phyloP scores from a whole-genome alignment of 2,888 invertebrate genomes.

The Napeogenes sylphis region DNA sequence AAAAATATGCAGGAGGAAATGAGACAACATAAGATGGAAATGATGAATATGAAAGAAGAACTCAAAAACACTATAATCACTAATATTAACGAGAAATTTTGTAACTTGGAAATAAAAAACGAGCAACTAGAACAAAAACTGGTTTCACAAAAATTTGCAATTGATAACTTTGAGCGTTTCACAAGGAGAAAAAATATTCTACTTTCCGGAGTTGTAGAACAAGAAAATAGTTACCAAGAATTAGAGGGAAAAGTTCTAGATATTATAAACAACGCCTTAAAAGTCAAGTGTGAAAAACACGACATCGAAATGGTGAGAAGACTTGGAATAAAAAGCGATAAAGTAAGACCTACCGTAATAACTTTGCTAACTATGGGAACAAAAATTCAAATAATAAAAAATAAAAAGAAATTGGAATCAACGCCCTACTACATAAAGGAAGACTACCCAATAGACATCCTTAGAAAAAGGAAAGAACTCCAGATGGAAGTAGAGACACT shows the following conservation, averaged over 20 bases:
- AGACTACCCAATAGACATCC: neutral
- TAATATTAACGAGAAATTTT: too few species aligned
- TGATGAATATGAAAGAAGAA: too few species aligned
- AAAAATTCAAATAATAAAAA: slow-evolving; percentile 21
- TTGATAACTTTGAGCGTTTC: slow-evolving; percentile 14
- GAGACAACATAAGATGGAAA: too few species aligned
- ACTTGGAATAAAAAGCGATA: too few species aligned
- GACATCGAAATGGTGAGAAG: too few species aligned
- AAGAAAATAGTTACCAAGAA: slow-evolving; percentile 11
- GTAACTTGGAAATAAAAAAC: too few species aligned
- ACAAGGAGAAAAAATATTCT: slow-evolving; percentile 7
- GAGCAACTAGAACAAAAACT: slow-evolving; percentile 11
- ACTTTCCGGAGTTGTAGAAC: slow-evolving; percentile 18
- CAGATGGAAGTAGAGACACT: too few species aligned
- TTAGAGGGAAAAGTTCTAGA: slow-evolving; percentile 8
- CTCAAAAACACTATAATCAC: too few species aligned
- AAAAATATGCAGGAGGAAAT: too few species aligned
- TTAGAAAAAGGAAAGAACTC: slow-evolving; percentile 1
- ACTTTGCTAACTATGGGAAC: neutral
- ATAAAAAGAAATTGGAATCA: slow-evolving; percentile 28
- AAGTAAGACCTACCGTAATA: too few species aligned
- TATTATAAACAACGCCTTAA: too few species aligned
- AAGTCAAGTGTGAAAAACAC: too few species aligned
- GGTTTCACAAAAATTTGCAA: slow-evolving; percentile 6
- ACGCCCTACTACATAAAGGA: slow-evolving; percentile 28